phyloP scores from a whole-genome alignment of 2,797 vertebrate species.

The Anolis apletophallus region DNA sequence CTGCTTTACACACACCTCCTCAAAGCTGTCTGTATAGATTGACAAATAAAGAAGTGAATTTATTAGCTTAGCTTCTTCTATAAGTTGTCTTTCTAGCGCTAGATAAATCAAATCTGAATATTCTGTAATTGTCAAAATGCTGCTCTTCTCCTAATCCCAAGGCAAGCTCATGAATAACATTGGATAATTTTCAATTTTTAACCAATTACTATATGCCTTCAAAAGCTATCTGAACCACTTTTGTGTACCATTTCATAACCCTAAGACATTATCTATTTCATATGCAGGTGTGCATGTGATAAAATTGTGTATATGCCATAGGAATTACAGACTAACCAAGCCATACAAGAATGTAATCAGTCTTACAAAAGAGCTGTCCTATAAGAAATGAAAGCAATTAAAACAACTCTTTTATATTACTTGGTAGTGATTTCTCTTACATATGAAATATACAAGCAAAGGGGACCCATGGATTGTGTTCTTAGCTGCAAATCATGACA shows the following conservation, averaged over 20 bases:
- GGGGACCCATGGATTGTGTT: neutral
- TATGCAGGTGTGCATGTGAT: neutral
- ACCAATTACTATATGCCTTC: neutral
- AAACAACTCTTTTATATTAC: neutral
- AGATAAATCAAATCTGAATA: neutral
- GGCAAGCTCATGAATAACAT: neutral
- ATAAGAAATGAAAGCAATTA: neutral
- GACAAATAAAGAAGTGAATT: neutral
- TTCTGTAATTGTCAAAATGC: neutral
- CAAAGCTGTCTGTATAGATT: too few species aligned
- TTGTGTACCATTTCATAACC: neutral
- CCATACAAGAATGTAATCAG: neutral
- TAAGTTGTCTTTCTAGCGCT: neutral
- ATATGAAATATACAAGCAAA: neutral
- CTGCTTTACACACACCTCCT: too few species aligned
- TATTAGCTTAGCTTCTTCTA: neutral
- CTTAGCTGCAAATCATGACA: constrained; percentile 26
- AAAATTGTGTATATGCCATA: neutral
- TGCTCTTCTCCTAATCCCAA: too few species aligned
- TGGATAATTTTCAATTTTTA: neutral
- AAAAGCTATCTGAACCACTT: neutral
- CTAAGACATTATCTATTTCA: neutral
- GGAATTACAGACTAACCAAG: neutral
- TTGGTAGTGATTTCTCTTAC: neutral
- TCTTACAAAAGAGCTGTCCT: constrained; percentile 2